Evolutionary conservation across 2,888 invertebrate genomes (phyloP).

Genomic region (Cotesia congregata): DNA sequence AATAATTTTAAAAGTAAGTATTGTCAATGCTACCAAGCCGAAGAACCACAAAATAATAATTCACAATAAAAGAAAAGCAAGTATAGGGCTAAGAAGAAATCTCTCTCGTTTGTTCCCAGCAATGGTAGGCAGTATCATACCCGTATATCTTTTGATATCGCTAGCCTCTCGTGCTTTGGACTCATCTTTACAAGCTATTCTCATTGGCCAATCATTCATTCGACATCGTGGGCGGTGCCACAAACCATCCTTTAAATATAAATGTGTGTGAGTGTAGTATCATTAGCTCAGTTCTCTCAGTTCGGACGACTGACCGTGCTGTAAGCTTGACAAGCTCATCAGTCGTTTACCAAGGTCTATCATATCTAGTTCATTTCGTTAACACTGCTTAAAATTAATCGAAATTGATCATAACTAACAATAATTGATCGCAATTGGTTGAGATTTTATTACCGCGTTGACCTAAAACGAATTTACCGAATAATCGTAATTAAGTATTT

Average conservation of each 20-base stretch:
- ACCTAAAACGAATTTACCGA: slow-evolving; percentile 37
- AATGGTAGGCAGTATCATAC: slow-evolving; percentile 54
- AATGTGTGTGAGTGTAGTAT: slow-evolving; percentile 66
- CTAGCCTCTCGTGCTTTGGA: slow-evolving; percentile 46
- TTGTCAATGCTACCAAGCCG: not conserved
- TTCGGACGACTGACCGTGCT: slow-evolving; percentile 52
- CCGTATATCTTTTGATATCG: slow-evolving; percentile 54
- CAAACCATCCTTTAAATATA: slow-evolving; percentile 65
- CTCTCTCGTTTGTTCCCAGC: not conserved
- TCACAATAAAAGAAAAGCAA: slow-evolving; percentile 20
- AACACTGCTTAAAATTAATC: slow-evolving; percentile 67
- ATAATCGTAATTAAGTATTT: slow-evolving; percentile 27
- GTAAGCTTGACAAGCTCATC: slow-evolving; percentile 41
- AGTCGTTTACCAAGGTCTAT: slow-evolving; percentile 62
- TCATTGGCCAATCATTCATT: slow-evolving; percentile 59
- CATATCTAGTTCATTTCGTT: slow-evolving; percentile 64
- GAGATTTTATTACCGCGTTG: slow-evolving; percentile 62
- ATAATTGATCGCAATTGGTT: slow-evolving; percentile 69
- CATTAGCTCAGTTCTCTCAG: slow-evolving; percentile 65
- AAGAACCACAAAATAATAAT: slow-evolving; percentile 5
- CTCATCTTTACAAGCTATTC: slow-evolving; percentile 46
- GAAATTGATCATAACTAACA: slow-evolving; percentile 69
- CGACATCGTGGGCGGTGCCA: slow-evolving; percentile 61
- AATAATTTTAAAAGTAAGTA: not conserved
- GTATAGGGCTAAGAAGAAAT: slow-evolving; percentile 8